phyloP scores from a whole-genome alignment of 2,888 invertebrate species.

The Lamproptera curius region DNA sequence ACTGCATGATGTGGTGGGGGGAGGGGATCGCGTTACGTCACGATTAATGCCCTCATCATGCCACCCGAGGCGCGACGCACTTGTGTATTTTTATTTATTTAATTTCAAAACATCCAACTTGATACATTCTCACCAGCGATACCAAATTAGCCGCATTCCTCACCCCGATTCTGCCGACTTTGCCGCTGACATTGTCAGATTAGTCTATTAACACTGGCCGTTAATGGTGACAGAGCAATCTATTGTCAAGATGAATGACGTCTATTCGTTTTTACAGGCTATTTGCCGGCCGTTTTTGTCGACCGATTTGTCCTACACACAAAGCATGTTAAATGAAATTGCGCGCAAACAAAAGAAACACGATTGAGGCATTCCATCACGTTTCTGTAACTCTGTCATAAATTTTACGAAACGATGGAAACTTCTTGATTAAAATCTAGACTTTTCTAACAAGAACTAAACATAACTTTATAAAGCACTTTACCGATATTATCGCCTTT shows the following conservation, averaged over 20 bases:
- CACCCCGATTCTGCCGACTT: constrained; percentile 7
- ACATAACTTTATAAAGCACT: too few species aligned
- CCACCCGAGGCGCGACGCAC: constrained; percentile 12
- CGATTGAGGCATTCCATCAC: too few species aligned
- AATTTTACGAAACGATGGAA: too few species aligned
- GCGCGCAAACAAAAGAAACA: too few species aligned
- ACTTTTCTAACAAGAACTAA: too few species aligned
- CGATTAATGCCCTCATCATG: constrained; percentile 42
- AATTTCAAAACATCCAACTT: neutral
- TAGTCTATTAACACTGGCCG: constrained; percentile 13
- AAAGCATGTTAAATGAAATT: too few species aligned
- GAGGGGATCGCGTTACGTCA: constrained; percentile 35
- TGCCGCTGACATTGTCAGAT: constrained; percentile 14
- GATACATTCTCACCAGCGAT: constrained; percentile 7
- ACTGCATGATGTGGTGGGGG: too few species aligned
- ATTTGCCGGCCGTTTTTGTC: neutral
- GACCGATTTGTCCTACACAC: neutral
- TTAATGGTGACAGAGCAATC: constrained; percentile 2
- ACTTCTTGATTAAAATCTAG: too few species aligned
- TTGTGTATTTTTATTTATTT: constrained; percentile 7
- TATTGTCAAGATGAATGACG: constrained; percentile 2
- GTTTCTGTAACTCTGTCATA: too few species aligned
- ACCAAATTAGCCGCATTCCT: constrained; percentile 15
- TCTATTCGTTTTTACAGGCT: constrained; percentile 1
- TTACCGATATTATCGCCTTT: too few species aligned